These are phyloP conservation scores for Toxostoma redivivum DNA, from an alignment of 2,113 vertebrate genomes.

Conservation along the genomic window DNA sequence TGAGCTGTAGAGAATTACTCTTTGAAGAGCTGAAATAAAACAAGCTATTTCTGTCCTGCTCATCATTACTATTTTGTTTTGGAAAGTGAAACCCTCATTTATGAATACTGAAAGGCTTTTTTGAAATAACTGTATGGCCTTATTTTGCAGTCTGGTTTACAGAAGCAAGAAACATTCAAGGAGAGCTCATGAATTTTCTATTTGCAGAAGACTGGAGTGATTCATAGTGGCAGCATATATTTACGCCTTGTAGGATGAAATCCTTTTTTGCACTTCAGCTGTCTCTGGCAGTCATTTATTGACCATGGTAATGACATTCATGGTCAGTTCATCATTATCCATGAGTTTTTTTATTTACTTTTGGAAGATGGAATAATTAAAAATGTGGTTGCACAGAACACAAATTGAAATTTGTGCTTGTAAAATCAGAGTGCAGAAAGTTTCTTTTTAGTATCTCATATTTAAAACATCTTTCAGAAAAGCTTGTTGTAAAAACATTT, in stretches of 20 bases:
- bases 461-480: not conserved
- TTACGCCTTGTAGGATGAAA: not conserved
- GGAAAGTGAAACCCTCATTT: not conserved
- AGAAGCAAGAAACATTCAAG: not conserved
- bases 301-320: not conserved
- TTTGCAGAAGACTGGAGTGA: not conserved
- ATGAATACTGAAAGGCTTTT: conserved; percentile 48
- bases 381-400: not conserved
- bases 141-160: conserved; percentile 20
- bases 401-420: not conserved
- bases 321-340: not conserved
- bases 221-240: not conserved
- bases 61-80: conserved; percentile 8
- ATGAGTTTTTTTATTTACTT: not conserved
- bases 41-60: conserved; percentile 9
- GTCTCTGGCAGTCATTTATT: not conserved
- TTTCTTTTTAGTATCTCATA: not conserved
- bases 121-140: conserved; percentile 12
- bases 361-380: not conserved
- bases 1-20: not conserved
- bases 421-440: not conserved
- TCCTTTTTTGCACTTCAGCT: not conserved
- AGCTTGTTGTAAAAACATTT: not conserved
- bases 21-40: conserved; percentile 7
- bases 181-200: conserved; percentile 24